These are phyloP conservation scores for Nanger granti DNA, from an alignment of 2,113 vertebrate genomes.

Conservation along the genomic window DNA sequence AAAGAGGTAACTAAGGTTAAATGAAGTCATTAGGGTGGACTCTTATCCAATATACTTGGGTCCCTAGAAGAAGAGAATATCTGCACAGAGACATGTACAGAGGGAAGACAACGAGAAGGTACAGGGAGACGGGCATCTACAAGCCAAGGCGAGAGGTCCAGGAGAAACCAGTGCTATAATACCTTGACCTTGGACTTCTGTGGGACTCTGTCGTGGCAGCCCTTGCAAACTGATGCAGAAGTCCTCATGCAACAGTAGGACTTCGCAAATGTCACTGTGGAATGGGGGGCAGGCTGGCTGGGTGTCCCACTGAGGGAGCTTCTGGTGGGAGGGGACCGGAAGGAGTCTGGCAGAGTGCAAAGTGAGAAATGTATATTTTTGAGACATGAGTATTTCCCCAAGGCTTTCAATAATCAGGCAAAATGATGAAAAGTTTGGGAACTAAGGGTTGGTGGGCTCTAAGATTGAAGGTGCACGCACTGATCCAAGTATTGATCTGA, in stretches of 20 bases:
- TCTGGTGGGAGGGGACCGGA: neutral
- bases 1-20: neutral
- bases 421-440: neutral
- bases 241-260: accelerated
- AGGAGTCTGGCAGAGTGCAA: neutral
- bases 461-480: neutral
- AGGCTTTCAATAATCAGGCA: neutral
- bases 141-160: neutral
- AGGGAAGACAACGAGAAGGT: neutral
- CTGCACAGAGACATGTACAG: neutral
- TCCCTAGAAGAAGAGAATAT: neutral
- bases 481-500: neutral
- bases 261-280: neutral
- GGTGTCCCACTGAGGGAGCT: neutral
- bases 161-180: neutral
- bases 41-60: neutral
- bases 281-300: neutral
- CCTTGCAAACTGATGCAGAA: no score
- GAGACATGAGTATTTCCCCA: neutral
- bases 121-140: accelerated
- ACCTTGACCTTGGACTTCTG: neutral
- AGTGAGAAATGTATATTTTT: neutral
- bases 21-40: no score
- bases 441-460: neutral
- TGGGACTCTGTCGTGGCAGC: no score